phyloP scores from a whole-genome alignment of 2,888 invertebrate genomes.

The Oligia fasciuncula region DNA sequence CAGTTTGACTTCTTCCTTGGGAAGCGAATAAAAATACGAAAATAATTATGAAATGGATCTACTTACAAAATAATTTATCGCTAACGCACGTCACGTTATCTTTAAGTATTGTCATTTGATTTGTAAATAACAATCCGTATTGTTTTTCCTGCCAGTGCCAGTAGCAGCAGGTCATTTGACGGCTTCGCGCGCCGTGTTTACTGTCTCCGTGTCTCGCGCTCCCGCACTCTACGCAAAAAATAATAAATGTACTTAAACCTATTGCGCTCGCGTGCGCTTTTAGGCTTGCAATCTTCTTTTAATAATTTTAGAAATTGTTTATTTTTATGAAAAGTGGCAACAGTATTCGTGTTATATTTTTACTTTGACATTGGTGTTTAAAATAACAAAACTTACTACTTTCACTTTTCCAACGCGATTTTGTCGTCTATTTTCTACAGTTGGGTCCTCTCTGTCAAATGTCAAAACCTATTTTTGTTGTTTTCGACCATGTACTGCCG shows the following conservation, averaged over 20 bases:
- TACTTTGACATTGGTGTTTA: conserved; percentile 1
- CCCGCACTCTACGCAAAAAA: conserved; percentile 31
- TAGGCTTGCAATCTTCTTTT: conserved; percentile 19
- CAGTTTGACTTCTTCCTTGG: neutral
- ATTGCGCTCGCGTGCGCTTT: conserved; percentile 59
- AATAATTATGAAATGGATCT: neutral
- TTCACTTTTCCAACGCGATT: conserved; percentile 63
- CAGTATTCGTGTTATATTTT: conserved; percentile 28
- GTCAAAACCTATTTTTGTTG: conserved; percentile 68
- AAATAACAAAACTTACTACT: conserved; percentile 49
- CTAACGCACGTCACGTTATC: neutral
- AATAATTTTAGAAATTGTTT: conserved; percentile 45
- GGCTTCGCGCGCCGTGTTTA: conserved; percentile 39
- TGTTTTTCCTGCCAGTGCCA: conserved; percentile 42
- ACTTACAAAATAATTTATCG: neutral
- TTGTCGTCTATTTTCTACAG: conserved; percentile 44
- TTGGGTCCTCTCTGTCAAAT: conserved; percentile 57
- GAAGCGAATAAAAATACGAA: neutral
- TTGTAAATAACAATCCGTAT: conserved; percentile 36
- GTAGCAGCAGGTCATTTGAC: conserved; percentile 39
- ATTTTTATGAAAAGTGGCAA: conserved; percentile 26
- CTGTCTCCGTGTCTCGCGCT: conserved; percentile 38
- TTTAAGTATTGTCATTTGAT: conserved; percentile 19
- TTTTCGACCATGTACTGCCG: conserved; percentile 48
- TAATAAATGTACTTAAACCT: conserved; percentile 12